phyloP scores from a whole-genome alignment of 2,888 invertebrate species.

The Drosophila mulleri region DNA sequence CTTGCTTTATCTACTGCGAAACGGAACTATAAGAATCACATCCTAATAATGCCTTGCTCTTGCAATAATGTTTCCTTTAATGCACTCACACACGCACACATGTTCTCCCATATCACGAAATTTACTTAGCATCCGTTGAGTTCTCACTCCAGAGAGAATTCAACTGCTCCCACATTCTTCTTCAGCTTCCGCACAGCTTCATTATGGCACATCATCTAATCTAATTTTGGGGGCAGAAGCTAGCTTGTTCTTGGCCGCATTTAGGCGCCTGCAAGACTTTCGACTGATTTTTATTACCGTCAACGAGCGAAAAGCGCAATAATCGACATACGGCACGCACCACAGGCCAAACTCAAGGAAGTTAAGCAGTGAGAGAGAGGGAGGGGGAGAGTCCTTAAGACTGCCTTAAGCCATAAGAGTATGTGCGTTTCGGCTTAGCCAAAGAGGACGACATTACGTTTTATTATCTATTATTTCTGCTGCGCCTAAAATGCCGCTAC shows the following conservation, averaged over 20 bases:
- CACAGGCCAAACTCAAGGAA: constrained; percentile 23
- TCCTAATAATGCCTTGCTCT: background rate
- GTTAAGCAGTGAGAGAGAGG: constrained; percentile 12
- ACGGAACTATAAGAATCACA: constrained; percentile 10
- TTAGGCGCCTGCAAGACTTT: constrained; percentile 61
- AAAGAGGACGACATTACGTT: constrained; percentile 77
- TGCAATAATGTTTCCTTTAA: constrained; percentile 3
- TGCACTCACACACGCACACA: constrained; percentile 2
- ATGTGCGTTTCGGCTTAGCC: constrained; percentile 57
- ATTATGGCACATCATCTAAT: constrained; percentile 78
- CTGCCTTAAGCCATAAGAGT: constrained; percentile 30
- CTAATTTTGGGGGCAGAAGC: constrained; percentile 67
- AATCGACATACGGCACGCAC: constrained; percentile 69
- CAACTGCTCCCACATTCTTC: background rate
- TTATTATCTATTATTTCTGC: constrained; percentile 77
- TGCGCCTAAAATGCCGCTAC: constrained; percentile 73
- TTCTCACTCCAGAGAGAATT: background rate
- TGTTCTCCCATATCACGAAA: constrained; percentile 1
- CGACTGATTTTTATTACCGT: constrained; percentile 72
- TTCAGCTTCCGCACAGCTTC: constrained; percentile 57
- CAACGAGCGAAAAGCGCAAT: constrained; percentile 66
- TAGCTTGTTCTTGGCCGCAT: constrained; percentile 55
- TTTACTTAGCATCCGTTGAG: constrained; percentile 12
- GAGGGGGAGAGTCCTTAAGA: background rate
- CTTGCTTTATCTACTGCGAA: background rate